Evolutionary conservation across 2,113 vertebrate species (phyloP).

Genomic region (Notothenia coriiceps): DNA sequence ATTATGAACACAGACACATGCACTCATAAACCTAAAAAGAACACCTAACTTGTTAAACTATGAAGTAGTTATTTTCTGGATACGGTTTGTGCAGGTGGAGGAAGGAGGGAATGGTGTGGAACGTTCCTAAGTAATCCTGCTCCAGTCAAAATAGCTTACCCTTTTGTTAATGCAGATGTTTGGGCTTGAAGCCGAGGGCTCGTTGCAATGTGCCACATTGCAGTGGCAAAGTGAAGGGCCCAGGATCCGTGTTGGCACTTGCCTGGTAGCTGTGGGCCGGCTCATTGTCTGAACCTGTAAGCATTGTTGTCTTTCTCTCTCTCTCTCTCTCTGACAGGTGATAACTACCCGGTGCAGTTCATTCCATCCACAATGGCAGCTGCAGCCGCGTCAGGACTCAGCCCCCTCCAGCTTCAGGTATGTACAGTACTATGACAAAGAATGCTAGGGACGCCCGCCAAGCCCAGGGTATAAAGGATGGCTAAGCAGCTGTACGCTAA

Average conservation of each 20-base stretch:
- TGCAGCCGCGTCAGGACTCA: slow-evolving; percentile 99
- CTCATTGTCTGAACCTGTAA: slow-evolving; percentile 98
- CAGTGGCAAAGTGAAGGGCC: slow-evolving; percentile 77
- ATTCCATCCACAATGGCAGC: slow-evolving; percentile 99
- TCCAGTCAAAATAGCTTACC: slow-evolving; percentile 87
- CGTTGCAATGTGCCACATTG: slow-evolving; percentile 66
- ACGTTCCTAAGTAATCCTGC: slow-evolving; percentile 84
- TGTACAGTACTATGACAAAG: slow-evolving; percentile 89
- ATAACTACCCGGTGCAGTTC: slow-evolving; percentile 99
- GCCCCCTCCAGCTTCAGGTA: slow-evolving; percentile 99
- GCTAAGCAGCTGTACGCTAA: slow-evolving; percentile 97
- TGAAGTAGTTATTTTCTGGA: slow-evolving; percentile 26
- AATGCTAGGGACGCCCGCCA: slow-evolving; percentile 90
- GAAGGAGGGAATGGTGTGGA: slow-evolving; percentile 40
- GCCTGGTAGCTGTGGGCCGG: slow-evolving; percentile 87
- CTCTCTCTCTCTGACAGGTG: slow-evolving; percentile 91
- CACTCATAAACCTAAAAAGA: slow-evolving; percentile 20
- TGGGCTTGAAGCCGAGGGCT: slow-evolving; percentile 87
- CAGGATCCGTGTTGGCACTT: slow-evolving; percentile 92
- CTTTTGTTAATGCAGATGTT: slow-evolving; percentile 99
- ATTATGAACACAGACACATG: slow-evolving; percentile 13
- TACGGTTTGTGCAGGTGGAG: slow-evolving; percentile 47
- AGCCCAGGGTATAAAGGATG: slow-evolving; percentile 87
- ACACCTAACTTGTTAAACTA: slow-evolving; percentile 28
- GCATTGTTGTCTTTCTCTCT: slow-evolving; percentile 88